Evolutionary conservation across 1,140 invertebrate genomes (phyloP), one percentile per base, ranked within the genome.

Genomic region (Trichonephila clavata): DNA sequence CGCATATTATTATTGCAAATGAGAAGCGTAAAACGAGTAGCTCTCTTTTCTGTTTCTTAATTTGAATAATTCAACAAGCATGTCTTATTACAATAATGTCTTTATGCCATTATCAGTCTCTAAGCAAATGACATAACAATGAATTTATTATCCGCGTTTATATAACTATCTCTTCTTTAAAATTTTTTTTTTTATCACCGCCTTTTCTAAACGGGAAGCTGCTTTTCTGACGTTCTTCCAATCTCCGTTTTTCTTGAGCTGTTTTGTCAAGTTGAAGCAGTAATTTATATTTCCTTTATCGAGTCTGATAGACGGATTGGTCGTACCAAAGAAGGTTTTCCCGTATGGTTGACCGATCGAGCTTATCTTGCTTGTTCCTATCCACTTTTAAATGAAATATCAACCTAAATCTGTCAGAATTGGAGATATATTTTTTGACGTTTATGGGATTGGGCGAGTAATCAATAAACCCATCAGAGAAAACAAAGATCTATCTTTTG

Each of bases 241-340:
- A 7, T 77, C 14, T 77, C 71, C 6, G 16, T 61, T 16, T 63
- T 32, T 16, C 27, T 77, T 27, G 14, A 39, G 1, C 27, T 39
- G 71, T 39, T 39, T 39, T 77, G 24, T 77, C 71, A 39, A 77
- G 14, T 77, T 39, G 24, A 39, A 77, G 71, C 16, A 20, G 71
- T 77, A 32, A 77, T 77, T 77, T 77, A 77, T 77, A 27, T 77
- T 77, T 77, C 71, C 71, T 77, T 77, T 77, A 18, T 77, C 71
- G 18, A 77, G 32, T 77, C 16, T 77, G 71, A 77, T 77, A 32
- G 71, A 77, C 32, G 71, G 32, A 77, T 39, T 77, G 16, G n/a
- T 77, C 16, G 24, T 18, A 77, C 32, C 32, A 39, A 27, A 77
- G 27, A 77, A 39, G 71, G 13, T 5, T 77, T 77, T 63, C 27